Base-by-base conservation (phyloP, 2,888 invertebrate species). In the Marasmarcha lunaedactyla region DNA sequence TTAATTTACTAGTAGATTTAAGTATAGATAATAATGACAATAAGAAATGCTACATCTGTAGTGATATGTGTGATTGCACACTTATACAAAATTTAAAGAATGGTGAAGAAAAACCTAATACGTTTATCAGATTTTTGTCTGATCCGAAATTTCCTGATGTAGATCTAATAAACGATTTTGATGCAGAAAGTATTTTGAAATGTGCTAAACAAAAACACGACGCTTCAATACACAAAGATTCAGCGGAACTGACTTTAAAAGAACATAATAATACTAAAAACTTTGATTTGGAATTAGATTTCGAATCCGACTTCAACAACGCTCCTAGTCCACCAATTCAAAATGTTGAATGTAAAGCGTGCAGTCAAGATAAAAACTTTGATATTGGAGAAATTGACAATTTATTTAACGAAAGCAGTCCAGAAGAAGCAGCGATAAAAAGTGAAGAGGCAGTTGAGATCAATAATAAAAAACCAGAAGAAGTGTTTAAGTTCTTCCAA, bases 1-100 rank as follows among this genome's bases (percentile, higher is more conserved):
- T 84, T 1, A 73, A 74, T 43, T 53, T 85, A 44, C 55, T 84
- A n/a, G 77, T 83, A 1, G 83, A 85, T 51, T 52, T 86, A 14
- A 81, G 68, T 43, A 46, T 76, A 27, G 71, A 85, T 43, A 69
- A 70, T 41, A 61, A 66, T 1, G 67, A 52, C 15, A 40, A 43
- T 7, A 46, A 36, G 0, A 63, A 55, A 41, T 87, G 86, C 54
- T 71, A 67, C 40, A 51, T 84, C 36, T 87, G 87, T 47, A 53
- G 67, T 15, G 65, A 69, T 42, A 50, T 81, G 13, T 81, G 81
- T 47, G 59, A 76, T 30, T 86, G 86, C 49, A 54, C 54, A 34
- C 35, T 58, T n/a, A 46, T 79, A 38, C 48, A 54, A 41, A 58
- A 56, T 25, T 43, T 57, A 15, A 58, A 48, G 42, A 50, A 49